A percentile compares a stretch with the other conserved stretches of the same genome.
Conservation (phyloP, 2,797 vertebrate species). For the Helicolenus hilgendorfi region DNA sequence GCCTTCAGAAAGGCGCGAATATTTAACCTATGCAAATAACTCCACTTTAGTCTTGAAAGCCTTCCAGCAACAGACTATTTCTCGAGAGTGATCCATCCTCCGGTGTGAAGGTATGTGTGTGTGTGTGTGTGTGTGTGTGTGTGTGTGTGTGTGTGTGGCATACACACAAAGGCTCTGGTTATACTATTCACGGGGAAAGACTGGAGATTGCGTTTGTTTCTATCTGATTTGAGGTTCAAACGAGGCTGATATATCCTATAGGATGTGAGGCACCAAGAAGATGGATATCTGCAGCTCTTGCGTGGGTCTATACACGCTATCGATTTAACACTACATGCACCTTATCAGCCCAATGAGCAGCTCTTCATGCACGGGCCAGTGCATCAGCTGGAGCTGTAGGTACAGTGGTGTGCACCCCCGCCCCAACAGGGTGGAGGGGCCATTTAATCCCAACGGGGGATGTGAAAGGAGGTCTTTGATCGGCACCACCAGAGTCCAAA, state of each 20-base stretch:
- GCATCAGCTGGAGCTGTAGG: slow-evolving; percentile 62
- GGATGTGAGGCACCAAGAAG: slow-evolving; percentile 32
- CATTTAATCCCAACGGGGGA: slow-evolving; percentile 67
- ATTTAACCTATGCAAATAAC: slow-evolving; percentile 82
- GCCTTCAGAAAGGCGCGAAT: slow-evolving; percentile 65
- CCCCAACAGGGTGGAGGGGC: slow-evolving; percentile 39
- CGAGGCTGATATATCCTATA: slow-evolving; percentile 9
- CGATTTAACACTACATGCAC: slow-evolving; percentile 64
- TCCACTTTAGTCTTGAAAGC: slow-evolving; percentile 77
- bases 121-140: slow-evolving; percentile 3
- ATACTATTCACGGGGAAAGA: slow-evolving; percentile 31
- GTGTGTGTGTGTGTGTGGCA: background rate
- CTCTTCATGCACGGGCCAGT: slow-evolving; percentile 51
- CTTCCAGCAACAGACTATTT: slow-evolving; percentile 59
- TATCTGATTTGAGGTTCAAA: slow-evolving; percentile 69
- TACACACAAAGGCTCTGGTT: slow-evolving; percentile 11
- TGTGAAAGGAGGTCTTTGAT: slow-evolving; percentile 81
- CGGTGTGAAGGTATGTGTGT: slow-evolving; percentile 11
- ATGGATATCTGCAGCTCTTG: slow-evolving; percentile 68
- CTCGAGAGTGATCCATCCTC: slow-evolving; percentile 41
- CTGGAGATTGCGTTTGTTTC: background rate
- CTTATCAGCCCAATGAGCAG: slow-evolving; percentile 65
- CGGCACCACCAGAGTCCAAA: slow-evolving; percentile 49
- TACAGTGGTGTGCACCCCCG: slow-evolving; percentile 38
- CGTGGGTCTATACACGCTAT: slow-evolving; percentile 50